Evolutionary conservation across 1,140 invertebrate species (phyloP).

Genomic region (Helicoverpa armigera): DNA sequence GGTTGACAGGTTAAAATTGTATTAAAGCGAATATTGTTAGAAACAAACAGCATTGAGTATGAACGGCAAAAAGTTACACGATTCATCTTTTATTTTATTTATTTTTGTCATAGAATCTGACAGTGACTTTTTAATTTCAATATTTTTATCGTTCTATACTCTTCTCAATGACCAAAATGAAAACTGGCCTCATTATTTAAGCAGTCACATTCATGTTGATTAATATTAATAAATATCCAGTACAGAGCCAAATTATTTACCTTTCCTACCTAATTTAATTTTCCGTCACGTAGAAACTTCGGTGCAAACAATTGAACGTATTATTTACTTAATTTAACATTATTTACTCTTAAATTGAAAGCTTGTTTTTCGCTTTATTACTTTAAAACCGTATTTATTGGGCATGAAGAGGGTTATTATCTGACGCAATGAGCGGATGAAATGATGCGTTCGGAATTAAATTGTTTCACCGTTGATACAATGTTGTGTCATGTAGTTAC

Average conservation of each 20-base stretch:
- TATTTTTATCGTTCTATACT: too few species aligned
- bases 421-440: background rate
- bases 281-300: background rate
- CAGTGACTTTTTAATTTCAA: too few species aligned
- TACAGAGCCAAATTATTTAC: too few species aligned
- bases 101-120: too few species aligned
- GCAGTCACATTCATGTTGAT: too few species aligned
- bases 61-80: too few species aligned
- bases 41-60: too few species aligned
- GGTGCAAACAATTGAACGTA: background rate
- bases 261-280: background rate
- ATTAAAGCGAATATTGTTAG: too few species aligned
- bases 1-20: background rate
- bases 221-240: too few species aligned
- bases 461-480: background rate
- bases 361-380: background rate
- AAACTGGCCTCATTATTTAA: too few species aligned
- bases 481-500: background rate
- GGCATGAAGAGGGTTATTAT: background rate
- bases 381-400: constrained; percentile 13
- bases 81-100: too few species aligned
- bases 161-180: too few species aligned
- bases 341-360: background rate
- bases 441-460: constrained; percentile 3
- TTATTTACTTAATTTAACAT: background rate